Percentiles rank a stretch among this genome's conserved stretches.
Conservation (phyloP, 2,113 vertebrate genomes). For the Nothoprocta pentlandii region DNA sequence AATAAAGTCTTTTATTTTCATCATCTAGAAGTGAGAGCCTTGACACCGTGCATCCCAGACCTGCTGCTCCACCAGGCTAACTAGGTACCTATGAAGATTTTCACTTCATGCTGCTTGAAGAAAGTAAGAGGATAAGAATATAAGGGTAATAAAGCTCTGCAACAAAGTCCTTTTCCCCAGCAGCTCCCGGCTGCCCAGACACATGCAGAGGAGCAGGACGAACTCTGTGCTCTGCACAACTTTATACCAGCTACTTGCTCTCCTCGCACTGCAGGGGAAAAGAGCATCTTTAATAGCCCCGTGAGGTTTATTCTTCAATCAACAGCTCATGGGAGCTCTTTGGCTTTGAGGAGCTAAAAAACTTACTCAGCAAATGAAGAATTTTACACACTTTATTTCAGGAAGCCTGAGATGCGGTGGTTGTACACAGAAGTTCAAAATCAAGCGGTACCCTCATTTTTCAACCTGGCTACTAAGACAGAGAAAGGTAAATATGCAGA, state of each 20-base stretch:
- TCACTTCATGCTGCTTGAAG: background rate
- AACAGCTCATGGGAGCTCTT: background rate
- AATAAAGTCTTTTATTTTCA: background rate
- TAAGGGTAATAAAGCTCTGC: background rate
- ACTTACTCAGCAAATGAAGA: background rate
- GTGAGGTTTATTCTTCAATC: background rate
- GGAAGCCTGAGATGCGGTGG: background rate
- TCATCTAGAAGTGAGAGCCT: background rate
- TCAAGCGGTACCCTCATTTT: background rate
- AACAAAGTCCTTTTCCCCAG: background rate
- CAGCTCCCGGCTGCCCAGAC: background rate
- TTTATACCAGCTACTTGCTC: background rate
- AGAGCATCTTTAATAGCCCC: background rate
- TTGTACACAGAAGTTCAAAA: background rate
- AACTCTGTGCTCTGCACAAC: background rate
- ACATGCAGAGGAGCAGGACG: background rate
- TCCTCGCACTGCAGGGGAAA: background rate
- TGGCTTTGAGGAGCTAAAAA: background rate
- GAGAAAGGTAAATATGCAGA: conserved; percentile 38
- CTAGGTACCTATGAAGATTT: background rate
- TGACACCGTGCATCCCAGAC: background rate
- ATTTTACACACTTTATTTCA: background rate
- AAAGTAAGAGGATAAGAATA: background rate
- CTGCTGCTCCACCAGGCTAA: background rate
- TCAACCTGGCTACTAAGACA: conserved; percentile 26